Evolutionary conservation across 2,113 vertebrate genomes (phyloP), one percentile per base, ranked within the genome.

Genomic region (Coptodon bakossiorum): DNA sequence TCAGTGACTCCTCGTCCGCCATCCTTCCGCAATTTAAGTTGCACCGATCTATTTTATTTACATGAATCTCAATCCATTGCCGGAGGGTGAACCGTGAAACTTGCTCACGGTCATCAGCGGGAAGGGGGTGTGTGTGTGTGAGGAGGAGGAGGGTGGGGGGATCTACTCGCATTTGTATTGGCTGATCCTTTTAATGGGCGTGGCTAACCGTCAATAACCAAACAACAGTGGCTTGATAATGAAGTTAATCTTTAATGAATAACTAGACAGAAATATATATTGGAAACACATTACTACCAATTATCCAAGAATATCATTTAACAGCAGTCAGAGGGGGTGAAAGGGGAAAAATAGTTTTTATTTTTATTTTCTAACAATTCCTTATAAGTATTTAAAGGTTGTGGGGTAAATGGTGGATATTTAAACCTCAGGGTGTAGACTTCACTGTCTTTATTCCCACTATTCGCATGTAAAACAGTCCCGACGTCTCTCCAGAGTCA

Each of bases 391-490:
- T 29, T 66, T 22, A 6, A 31, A 54, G 6, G n/a, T 31, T 27
- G 12, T 31, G 9, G 63, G 31, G 3, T 31, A 6, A 27, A 5
- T 12, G 59, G 48, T 34, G 19, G 34, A 14, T 88, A 57, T 85
- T 86, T 81, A 83, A 85, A 87, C 88, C 27, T 87, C 87, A 91
- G 9, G 82, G 80, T 68, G 27, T 3, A 2, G 76, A 53, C 27
- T 54, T 81, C 73, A 85, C 48, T 86, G 52, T 93, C 76, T 84
- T 94, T n/a, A 92, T 54, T 92, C 43, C 82, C 78, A 94, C 53
- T 57, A 93, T 76, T 86, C 63, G 78, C 90, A 91, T 91, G 31
- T 85, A 80, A 83, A 94, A 91, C 6, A 84, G 11, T 81, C 88
- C 81, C 6, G 38, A 61, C 3, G 91, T 85, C 48, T 29, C 19